Base-by-base conservation (phyloP, 2,888 invertebrate genomes). In the Lepidochitona cinerea region DNA sequence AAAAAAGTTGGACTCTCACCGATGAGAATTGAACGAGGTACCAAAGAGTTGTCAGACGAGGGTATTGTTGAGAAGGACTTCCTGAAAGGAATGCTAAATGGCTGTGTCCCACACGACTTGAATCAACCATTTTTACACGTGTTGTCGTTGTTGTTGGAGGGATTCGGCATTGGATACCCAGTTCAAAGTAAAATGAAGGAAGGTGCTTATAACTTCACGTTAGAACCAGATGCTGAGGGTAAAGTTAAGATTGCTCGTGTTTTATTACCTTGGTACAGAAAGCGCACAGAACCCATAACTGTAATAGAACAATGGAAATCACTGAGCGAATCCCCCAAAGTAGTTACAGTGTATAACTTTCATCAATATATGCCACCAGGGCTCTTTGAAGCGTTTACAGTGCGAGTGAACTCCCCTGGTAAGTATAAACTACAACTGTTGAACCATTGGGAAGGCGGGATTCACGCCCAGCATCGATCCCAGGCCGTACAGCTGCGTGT, bases 351-450 rank as follows among this genome's bases (percentile, higher is more conserved):
- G 1, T 84, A 83, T 75, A 80, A 81, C 23, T 89, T 89, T 71
- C 88, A 88, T 0, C 81, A 79, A 64, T 89, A 87, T 72, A 79
- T 87, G 75, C 89, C 89, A 0, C 87, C 88, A 0, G 89, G 89
- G 0, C 71, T 89, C 52, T 88, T 89, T 73, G 87, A 88, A 73
- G 79, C 83, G 52, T 70, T 88, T 33, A 80, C 81, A 41, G 85
- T 86, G 12, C 82, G 86, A 12, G 2, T 59, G 26, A 59, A 59
- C 59, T 82, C 84, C 2, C 83, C 84, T 68, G 59, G 77, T 1
- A 79, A 79, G 66, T 80, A 84, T 68, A 81, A 84, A 12, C 78
- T 89, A 26, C 74, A 71, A 26, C 83, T 84, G 59, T 52, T 85
- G 66, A 80, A 83, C 18, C 88, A 88, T 75, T 89, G 89, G 89